These are phyloP conservation scores for Rhabdomys pumilio DNA, from an alignment of 2,797 vertebrate genomes.

Conservation along the genomic window DNA sequence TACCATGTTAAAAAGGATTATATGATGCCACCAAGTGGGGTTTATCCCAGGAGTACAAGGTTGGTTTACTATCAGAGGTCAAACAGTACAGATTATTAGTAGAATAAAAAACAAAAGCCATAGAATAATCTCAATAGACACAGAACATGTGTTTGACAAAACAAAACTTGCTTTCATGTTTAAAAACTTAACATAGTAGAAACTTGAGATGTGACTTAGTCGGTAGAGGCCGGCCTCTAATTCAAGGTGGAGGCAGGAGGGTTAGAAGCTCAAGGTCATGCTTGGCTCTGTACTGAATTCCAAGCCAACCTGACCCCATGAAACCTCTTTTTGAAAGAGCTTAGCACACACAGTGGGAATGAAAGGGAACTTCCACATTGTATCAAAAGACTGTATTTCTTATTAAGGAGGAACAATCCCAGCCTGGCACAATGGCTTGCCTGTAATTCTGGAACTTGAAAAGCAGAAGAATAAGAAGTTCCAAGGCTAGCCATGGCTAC, in stretches of 20 bases:
- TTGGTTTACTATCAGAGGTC: slow-evolving; percentile 32
- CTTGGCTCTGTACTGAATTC: background rate
- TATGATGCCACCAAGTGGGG: background rate
- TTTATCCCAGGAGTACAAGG: slow-evolving; percentile 32
- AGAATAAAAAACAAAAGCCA: slow-evolving; percentile 59
- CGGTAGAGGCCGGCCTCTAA: background rate
- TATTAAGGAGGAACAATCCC: slow-evolving; percentile 15
- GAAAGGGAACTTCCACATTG: slow-evolving; percentile 27
- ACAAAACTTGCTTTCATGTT: background rate
- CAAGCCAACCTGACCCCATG: background rate
- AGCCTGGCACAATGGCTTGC: background rate
- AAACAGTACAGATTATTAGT: slow-evolving; percentile 42
- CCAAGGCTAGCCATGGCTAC: background rate
- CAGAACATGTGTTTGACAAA: background rate
- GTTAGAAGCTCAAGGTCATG: background rate
- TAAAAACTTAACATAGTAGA: background rate
- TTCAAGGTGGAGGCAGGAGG: too few relatives aligned
- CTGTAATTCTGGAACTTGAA: background rate
- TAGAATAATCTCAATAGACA: background rate
- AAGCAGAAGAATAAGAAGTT: background rate
- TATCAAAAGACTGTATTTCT: slow-evolving; percentile 30
- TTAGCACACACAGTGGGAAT: slow-evolving; percentile 43
- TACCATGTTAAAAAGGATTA: slow-evolving; percentile 43
- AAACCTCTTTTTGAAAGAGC: background rate
- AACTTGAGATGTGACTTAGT: background rate